Percentiles rank a stretch among this genome's conserved stretches.
These are phyloP conservation scores for Gadus chalcogrammus DNA, from an alignment of 2,113 vertebrate species.

Conservation along the genomic window DNA sequence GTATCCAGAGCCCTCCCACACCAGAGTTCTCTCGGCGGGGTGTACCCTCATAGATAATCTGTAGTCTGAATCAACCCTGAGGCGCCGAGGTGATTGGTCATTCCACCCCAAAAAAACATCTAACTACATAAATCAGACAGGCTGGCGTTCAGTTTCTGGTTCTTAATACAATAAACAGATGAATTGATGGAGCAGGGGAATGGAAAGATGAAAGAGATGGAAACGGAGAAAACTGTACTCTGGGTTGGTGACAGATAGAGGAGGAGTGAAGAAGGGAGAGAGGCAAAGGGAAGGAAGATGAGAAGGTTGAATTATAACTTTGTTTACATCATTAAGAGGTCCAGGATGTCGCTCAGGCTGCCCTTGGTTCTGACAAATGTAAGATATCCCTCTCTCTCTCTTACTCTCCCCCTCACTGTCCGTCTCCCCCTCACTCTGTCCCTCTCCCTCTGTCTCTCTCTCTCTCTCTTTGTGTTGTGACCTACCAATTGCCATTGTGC, in stretches of 20 bases:
- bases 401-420: neutral
- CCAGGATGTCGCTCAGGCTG: slow-evolving; percentile 30
- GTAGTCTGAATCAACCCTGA: no score
- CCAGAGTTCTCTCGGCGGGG: no score
- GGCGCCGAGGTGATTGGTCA: no score
- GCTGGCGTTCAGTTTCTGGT: no score
- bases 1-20: no score
- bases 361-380: slow-evolving; percentile 44
- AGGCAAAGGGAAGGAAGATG: neutral
- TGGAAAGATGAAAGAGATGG: neutral
- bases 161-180: neutral
- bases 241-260: neutral
- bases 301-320: slow-evolving; percentile 45
- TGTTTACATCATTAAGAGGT: slow-evolving; percentile 43
- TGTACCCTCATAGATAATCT: no score
- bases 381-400: slow-evolving; percentile 19
- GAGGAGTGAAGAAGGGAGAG: neutral
- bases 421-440: neutral
- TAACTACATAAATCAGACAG: no score
- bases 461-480: neutral
- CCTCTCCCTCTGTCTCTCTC: slow-evolving; percentile 9
- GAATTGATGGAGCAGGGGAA: neutral
- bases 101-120: no score
- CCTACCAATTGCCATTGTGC: no score
- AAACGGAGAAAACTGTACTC: neutral